A percentile compares a stretch with the other conserved stretches of the same genome.
These are phyloP conservation scores for Ceyx melanurus DNA, from an alignment of 2,113 vertebrate genomes.

Conservation along the genomic window DNA sequence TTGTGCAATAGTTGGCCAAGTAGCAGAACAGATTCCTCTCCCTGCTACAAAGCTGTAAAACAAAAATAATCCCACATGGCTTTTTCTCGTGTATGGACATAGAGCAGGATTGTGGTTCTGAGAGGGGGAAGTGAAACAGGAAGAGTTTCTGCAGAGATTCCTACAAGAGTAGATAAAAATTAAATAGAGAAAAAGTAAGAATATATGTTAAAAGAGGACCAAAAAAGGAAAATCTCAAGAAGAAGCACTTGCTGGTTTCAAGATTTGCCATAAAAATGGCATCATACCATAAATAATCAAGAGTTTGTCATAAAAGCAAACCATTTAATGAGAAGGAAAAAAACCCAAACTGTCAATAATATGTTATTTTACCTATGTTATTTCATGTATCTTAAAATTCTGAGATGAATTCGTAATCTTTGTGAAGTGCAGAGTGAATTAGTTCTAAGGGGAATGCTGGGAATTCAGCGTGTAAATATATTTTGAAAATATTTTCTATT, in stretches of 20 bases:
- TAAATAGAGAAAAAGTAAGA: conserved; percentile 79
- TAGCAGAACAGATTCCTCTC: neutral
- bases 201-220: conserved; percentile 65
- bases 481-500: neutral
- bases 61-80: neutral
- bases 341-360: neutral
- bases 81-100: neutral
- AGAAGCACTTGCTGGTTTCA: conserved; percentile 26
- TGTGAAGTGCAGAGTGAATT: neutral
- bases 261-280: neutral
- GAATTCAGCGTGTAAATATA: neutral
- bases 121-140: neutral
- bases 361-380: neutral
- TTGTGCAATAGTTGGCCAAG: conserved; percentile 35
- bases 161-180: conserved; percentile 79
- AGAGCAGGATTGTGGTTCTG: neutral
- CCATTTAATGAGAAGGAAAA: neutral
- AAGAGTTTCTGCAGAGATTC: neutral
- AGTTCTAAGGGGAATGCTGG: neutral
- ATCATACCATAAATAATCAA: neutral
- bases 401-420: neutral
- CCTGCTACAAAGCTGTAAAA: neutral
- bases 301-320: neutral
- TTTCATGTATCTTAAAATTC: neutral
- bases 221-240: conserved; percentile 55